Conservation (phyloP, 2,888 invertebrate species). For the Troides helena region DNA sequence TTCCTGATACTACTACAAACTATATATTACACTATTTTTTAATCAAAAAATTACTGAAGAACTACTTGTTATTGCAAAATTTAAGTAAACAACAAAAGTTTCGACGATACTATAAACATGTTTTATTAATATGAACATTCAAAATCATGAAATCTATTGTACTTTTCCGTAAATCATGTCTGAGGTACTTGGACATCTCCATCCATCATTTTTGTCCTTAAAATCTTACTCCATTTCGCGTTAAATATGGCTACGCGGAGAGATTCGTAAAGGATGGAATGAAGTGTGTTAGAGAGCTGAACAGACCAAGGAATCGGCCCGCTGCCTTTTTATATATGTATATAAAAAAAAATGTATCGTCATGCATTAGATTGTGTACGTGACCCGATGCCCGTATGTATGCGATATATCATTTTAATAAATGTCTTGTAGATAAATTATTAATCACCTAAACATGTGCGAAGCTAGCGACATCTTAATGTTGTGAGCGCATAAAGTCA, state of each 20-base stretch:
- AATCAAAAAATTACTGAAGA: too few relatives aligned
- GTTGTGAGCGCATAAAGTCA: background rate
- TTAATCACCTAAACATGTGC: background rate
- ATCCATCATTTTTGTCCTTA: too few relatives aligned
- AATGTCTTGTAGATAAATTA: background rate
- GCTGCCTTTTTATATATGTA: background rate
- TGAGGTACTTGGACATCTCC: too few relatives aligned
- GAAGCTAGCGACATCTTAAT: background rate
- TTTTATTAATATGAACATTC: background rate
- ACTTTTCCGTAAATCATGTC: too few relatives aligned
- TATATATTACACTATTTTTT: too few relatives aligned
- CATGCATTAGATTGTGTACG: constrained; percentile 6
- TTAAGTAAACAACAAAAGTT: background rate
- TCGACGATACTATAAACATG: background rate
- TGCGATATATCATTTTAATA: background rate
- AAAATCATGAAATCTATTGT: background rate
- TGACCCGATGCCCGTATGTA: constrained; percentile 8
- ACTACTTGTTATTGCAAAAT: too few relatives aligned
- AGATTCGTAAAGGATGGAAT: too few relatives aligned
- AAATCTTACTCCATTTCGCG: too few relatives aligned
- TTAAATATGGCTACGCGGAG: too few relatives aligned
- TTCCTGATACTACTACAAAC: too few relatives aligned
- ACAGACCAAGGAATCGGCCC: too few relatives aligned
- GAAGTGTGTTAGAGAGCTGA: too few relatives aligned
- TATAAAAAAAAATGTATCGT: background rate